Base-by-base conservation (phyloP, 2,888 invertebrate genomes). In the Orthonychiurus folsomi region DNA sequence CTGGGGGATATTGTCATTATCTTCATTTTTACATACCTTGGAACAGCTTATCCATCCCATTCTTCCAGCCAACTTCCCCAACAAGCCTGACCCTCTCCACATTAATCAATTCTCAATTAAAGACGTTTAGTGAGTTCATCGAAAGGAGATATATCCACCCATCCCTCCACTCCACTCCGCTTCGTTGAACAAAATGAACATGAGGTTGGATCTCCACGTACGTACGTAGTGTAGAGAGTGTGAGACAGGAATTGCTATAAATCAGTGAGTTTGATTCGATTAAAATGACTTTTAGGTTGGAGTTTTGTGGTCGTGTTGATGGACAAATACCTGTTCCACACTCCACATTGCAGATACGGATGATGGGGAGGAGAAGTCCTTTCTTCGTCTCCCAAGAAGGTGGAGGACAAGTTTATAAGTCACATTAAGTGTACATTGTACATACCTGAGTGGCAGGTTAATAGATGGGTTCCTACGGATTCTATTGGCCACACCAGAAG, bases 381-480 rank as follows among this genome's bases (percentile, higher is more conserved):
- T n/a, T n/a, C n/a, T 15, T 55, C 55, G 18, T 55, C 25, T 24
- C 52, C 20, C 21, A 20, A 52, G 12, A 5, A 27, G 15, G 3
- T 9, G 12, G 3, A 28, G 23, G 57, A 57, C 57, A 57, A 28
- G 57, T 57, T 57, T 57, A 57, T 57, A 57, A 56, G 57, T 57
- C 57, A 28, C 57, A 21, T 52, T 52, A 52, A 52, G 52, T 52
- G 52, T 23, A 52, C 24, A 52, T 52, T 52, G 52, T 23, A 52
- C 52, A 52, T 52, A 52, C 52, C 52, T 21, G 24, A 21, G 52
- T 52, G 52, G 24, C 52, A 52, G 24, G 52, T 20, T 52, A 52
- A 52, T 23, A 52, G 24, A 52, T 52, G 52, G 20, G 37, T 37
- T 37, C 37, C 24, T 52, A 52, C 5, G 52, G n/a, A 9, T 21